phyloP scores from a whole-genome alignment of 2,113 vertebrate species.

The Muscicapa adusta region DNA sequence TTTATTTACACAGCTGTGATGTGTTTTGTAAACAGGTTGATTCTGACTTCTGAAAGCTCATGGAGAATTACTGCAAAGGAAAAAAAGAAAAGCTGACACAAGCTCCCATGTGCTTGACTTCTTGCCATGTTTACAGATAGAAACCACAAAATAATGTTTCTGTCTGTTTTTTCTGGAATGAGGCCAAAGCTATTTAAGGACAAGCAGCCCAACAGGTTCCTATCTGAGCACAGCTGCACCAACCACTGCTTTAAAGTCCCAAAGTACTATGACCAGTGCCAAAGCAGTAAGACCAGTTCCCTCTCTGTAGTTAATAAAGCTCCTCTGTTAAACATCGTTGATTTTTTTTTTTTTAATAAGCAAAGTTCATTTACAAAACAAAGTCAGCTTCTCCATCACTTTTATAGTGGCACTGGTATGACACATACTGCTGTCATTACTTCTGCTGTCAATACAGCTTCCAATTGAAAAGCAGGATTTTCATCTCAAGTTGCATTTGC shows the following conservation, averaged over 20 bases:
- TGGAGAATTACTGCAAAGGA: background rate
- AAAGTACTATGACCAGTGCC: background rate
- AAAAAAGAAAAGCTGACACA: background rate
- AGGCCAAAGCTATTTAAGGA: background rate
- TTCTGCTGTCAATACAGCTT: background rate
- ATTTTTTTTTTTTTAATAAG: background rate
- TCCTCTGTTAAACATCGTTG: background rate
- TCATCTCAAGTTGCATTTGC: background rate
- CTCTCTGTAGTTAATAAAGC: background rate
- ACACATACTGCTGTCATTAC: background rate
- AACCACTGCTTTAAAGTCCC: background rate
- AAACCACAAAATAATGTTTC: background rate
- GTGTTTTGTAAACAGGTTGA: background rate
- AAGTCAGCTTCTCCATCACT: background rate
- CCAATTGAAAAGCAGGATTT: background rate
- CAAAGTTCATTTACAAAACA: background rate
- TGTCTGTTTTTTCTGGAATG: background rate
- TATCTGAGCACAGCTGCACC: background rate
- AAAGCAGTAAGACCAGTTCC: background rate
- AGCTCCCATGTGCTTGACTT: background rate
- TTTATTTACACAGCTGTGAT: conserved; percentile 9
- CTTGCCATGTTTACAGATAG: background rate
- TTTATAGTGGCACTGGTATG: background rate
- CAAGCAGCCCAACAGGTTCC: background rate
- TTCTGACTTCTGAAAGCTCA: background rate